Evolutionary conservation across 2,113 vertebrate genomes (phyloP), one percentile per base, ranked within the genome.

Genomic region (Benthochromis sp.): DNA sequence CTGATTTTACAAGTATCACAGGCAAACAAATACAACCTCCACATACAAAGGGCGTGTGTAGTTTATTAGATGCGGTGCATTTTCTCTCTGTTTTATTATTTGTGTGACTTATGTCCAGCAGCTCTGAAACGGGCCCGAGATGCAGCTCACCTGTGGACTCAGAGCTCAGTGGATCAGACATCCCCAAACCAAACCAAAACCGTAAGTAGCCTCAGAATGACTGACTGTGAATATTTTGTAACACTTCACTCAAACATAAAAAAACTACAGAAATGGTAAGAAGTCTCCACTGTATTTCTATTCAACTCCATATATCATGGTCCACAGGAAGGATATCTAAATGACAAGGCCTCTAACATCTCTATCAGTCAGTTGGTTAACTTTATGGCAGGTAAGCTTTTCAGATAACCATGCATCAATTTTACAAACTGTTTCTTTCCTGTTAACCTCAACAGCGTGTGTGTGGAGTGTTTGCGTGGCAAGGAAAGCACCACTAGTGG

Each of bases 71-170:
- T 81, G 43, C 19, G 2, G n/a, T 1, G 8, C 66, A 71, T 13
- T 19, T 50, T 78, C 27, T 27, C 6, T 82, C 17, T 7, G 10
- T 34, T 85, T 89, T 81, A 9, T 82, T n/a, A 57, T 80, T 3
- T 89, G 24, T 43, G 4, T 88, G 21, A 81, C 29, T 34, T 53
- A 5, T 83, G 27, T 93, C 47, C 92, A 34, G 8, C 89, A 99
- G 98, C 96, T 98, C 98, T 2, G 98, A 99, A 90, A 96, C 97
- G 0, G 96, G 97, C 2, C 98, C 97, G 19, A 93, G 97, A 53
- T 98, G 98, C 93, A 98, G 97, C 85, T 98, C 98, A 78, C 98
- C 98, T 0, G 95, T 96, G 45, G 97, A 97, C 94, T 94, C 95
- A 0, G 95, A 97, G 21, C 90, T 91, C 40, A 90, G 92, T 0